Percentiles rank a stretch among this genome's conserved stretches.
phyloP scores from a whole-genome alignment of 2,888 invertebrate species.

The Scaptomyza polygonia region DNA sequence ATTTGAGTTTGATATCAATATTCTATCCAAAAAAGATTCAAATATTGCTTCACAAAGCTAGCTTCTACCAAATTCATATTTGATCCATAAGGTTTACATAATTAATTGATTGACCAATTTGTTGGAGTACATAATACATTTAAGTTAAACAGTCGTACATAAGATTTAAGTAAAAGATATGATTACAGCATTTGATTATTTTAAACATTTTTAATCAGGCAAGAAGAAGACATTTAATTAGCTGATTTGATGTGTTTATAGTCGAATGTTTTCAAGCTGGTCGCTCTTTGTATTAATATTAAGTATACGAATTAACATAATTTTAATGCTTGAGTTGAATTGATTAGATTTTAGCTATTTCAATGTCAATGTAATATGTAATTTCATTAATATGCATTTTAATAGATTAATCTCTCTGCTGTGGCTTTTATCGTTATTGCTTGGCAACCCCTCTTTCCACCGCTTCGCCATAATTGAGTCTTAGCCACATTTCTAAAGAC shows the following conservation, averaged over 20 bases:
- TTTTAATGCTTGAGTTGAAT: not conserved
- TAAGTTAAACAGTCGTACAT: not conserved
- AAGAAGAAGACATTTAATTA: not conserved
- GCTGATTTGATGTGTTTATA: not conserved
- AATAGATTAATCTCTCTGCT: not conserved
- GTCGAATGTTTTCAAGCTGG: not conserved
- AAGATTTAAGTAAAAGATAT: too few species aligned
- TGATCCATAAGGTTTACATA: not conserved
- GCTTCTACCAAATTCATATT: not conserved
- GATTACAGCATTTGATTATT: not conserved
- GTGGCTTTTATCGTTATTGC: not conserved
- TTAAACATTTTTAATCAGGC: not conserved
- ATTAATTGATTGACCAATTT: not conserved
- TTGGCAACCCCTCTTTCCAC: not conserved
- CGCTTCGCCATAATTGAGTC: not conserved
- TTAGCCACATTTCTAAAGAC: conserved; percentile 4
- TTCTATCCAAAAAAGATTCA: too few species aligned
- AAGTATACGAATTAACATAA: not conserved
- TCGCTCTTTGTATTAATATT: not conserved
- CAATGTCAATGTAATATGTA: not conserved
- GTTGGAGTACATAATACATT: not conserved
- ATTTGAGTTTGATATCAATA: too few species aligned
- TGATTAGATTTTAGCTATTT: not conserved
- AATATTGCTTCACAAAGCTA: too few species aligned
- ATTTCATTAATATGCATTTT: conserved; percentile 1